These are phyloP conservation scores for Nephrotoma flavescens DNA, from an alignment of 2,888 invertebrate genomes.

Conservation along the genomic window DNA sequence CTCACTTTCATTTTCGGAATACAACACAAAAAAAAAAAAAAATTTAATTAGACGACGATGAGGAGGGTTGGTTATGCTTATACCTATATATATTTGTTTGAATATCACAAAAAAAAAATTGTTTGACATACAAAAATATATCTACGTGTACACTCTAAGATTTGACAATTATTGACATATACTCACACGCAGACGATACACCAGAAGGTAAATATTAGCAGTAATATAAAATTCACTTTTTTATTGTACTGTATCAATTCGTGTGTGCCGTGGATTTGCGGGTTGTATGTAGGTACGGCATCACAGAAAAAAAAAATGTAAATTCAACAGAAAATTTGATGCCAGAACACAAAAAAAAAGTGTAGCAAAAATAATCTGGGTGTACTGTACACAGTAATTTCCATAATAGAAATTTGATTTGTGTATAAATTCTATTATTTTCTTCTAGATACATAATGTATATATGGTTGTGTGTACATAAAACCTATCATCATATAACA, in stretches of 20 bases:
- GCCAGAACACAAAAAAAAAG: neutral
- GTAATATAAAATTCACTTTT: neutral
- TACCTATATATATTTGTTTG: neutral
- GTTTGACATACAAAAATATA: neutral
- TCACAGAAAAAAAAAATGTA: neutral
- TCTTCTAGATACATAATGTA: neutral
- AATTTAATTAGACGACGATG: neutral
- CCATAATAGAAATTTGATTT: neutral
- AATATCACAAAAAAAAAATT: neutral
- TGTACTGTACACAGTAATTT: neutral
- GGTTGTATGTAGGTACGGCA: neutral
- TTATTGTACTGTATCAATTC: neutral
- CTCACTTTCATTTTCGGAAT: neutral
- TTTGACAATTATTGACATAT: neutral
- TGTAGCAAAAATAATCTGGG: neutral
- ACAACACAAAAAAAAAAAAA: neutral
- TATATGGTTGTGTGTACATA: neutral
- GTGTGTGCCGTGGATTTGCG: neutral
- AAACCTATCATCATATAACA: neutral
- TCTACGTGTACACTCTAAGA: neutral
- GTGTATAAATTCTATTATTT: neutral
- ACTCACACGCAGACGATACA: neutral
- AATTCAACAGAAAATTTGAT: neutral
- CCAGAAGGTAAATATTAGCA: neutral
- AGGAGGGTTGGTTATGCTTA: neutral